Percentiles rank a stretch among this genome's conserved stretches.
Conservation (phyloP, 2,888 invertebrate species). For the Drosophila engyochracea region DNA sequence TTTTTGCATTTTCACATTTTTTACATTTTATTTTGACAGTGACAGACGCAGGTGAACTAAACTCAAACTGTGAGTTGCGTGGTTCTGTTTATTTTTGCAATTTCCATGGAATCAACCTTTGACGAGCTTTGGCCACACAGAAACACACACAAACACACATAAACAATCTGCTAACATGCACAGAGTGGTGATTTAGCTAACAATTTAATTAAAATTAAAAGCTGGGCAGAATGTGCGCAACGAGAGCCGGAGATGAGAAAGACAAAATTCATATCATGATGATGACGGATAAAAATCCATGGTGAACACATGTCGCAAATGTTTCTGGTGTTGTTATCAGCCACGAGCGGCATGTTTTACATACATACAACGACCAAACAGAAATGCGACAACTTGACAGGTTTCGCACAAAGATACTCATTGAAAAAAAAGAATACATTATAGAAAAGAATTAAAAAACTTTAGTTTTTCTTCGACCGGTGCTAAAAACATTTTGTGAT, state of each 20-base stretch:
- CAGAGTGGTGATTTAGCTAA: conserved; percentile 35
- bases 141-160: background rate
- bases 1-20: background rate
- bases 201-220: conserved; percentile 61
- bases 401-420: background rate
- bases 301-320: conserved; percentile 38
- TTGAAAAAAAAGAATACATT: background rate
- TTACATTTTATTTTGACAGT: conserved; percentile 25
- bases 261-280: conserved; percentile 32
- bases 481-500: background rate
- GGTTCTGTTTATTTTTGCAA: conserved; percentile 31
- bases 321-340: background rate
- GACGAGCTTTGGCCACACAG: conserved; percentile 12
- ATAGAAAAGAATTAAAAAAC: background rate
- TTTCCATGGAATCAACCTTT: conserved; percentile 43
- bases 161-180: conserved; percentile 10
- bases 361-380: conserved; percentile 17
- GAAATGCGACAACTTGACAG: conserved; percentile 14
- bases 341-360: conserved; percentile 35
- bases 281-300: conserved; percentile 41
- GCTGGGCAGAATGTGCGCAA: background rate
- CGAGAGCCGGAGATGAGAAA: conserved; percentile 7
- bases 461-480: background rate
- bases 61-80: conserved; percentile 11
- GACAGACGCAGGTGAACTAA: conserved; percentile 36